Evolutionary conservation across 2,797 vertebrate genomes (phyloP).

Genomic region (Ctenosaura bakeri): DNA sequence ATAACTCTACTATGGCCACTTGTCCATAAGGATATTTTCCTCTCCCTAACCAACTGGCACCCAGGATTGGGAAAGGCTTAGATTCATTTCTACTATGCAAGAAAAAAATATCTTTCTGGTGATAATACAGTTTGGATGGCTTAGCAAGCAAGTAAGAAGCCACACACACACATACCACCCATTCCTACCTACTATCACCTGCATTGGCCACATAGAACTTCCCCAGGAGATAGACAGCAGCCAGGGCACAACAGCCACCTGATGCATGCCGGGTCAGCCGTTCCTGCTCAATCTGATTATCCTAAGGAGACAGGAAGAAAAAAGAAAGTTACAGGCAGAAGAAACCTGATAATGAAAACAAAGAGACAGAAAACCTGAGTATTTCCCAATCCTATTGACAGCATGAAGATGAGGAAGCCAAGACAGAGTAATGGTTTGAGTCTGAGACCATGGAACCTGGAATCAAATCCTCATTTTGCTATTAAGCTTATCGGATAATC

Average conservation of each 20-base stretch:
- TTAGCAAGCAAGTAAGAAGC: not conserved
- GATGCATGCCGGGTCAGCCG: conserved; percentile 85
- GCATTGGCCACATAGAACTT: conserved; percentile 98
- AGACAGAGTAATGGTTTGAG: no score
- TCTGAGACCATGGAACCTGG: no score
- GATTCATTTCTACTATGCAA: not conserved
- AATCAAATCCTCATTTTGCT: no score
- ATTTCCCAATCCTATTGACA: no score
- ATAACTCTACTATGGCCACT: rapidly evolving
- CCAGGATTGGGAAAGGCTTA: not conserved
- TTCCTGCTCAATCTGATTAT: conserved; percentile 92
- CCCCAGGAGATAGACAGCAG: conserved; percentile 91
- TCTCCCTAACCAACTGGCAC: no score
- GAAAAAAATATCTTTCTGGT: not conserved
- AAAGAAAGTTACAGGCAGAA: not conserved
- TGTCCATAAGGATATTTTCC: not conserved
- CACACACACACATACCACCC: no score
- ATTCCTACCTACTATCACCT: conserved; percentile 94
- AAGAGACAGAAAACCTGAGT: not conserved
- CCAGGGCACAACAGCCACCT: conserved; percentile 95
- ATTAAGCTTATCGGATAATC: no score
- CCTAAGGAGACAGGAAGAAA: conserved; percentile 79
- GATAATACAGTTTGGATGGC: not conserved
- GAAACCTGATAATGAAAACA: not conserved
- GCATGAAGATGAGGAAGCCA: no score